Evolutionary conservation across 1,140 invertebrate genomes (phyloP).

Genomic region (Caenorhabditis brenneri): DNA sequence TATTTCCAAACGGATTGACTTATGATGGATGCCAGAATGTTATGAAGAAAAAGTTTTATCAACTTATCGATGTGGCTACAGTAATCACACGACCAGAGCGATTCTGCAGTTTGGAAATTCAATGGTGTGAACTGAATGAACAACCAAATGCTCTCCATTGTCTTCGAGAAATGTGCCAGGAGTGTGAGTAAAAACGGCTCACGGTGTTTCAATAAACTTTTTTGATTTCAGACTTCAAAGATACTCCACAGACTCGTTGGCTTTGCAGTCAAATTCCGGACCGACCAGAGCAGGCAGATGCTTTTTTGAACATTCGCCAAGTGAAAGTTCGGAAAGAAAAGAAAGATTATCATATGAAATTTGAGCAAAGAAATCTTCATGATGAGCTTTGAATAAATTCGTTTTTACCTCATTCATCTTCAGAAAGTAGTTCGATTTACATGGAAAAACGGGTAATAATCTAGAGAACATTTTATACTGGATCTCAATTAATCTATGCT

Average conservation of each 20-base stretch:
- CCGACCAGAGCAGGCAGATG: constrained; percentile 10
- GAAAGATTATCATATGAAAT: constrained; percentile 6
- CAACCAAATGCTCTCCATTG: constrained; percentile 28
- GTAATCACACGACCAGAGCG: background rate
- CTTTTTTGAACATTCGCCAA: constrained; percentile 25
- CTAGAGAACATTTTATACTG: too few species aligned
- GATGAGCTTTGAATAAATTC: constrained; percentile 22
- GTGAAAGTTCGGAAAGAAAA: constrained; percentile 17
- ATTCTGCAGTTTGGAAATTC: constrained; percentile 12
- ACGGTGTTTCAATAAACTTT: background rate
- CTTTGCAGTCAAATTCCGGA: constrained; percentile 43
- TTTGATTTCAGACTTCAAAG: constrained; percentile 16
- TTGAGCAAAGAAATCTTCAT: constrained; percentile 5
- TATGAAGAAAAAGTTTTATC: constrained; percentile 10
- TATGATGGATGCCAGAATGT: constrained; percentile 35
- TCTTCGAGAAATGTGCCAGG: background rate
- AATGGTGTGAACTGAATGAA: constrained; percentile 17
- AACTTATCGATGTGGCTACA: background rate
- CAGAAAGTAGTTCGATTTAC: too few species aligned
- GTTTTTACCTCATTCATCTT: background rate
- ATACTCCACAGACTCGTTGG: constrained; percentile 35
- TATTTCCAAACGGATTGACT: background rate
- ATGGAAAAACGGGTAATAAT: too few species aligned
- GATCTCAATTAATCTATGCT: background rate
- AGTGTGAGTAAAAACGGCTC: too few species aligned